Evolutionary conservation across 2,113 vertebrate species (phyloP), one percentile per base, ranked within the genome.

Genomic region (Microcebus murinus): DNA sequence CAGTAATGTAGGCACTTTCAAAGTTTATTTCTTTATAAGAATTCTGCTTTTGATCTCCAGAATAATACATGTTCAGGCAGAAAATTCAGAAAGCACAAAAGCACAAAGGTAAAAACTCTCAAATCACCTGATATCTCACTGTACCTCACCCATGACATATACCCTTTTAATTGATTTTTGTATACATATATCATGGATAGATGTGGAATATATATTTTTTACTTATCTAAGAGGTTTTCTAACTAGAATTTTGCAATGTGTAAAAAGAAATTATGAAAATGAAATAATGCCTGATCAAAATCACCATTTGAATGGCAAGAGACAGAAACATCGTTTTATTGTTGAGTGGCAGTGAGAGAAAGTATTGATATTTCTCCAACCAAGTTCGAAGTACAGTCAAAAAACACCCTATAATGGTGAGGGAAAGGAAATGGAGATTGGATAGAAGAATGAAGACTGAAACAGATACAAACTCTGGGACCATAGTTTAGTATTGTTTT

Each of bases 81-180:
- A 88, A 77, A 57, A 59, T 36, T 70, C 73, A 17, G 2, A 74
- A 86, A 91, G 34, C 12, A 55, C 17, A 45, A 42, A 82, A 29
- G 3, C 8, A 91, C 21, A 85, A 86, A 73, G 8, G 11, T 0
- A 61, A 74, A 29, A 6, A 42, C 23, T 3, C 17, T 27, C 8
- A 85, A 83, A 23, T 94, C 13, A 23, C 4, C 36, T 70, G 18
- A 52, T 55, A 67, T 23, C 2, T 18, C 7, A 68, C 20, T 74
- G 11, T 1, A 73, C 0, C 1, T 5, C 27, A 4, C 6, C 4
- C 27, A 80, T 52, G 20, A 17, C 10, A 23, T 29, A 34, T 1
- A 55, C 1, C 11, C 21, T 25, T 92, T 15, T 52, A 67, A 61
- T 12, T 48, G 29, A 85, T 23, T 83, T 57, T 84, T 59, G 3